phyloP scores from a whole-genome alignment of 2,888 invertebrate genomes.

The Lamellibrachia satsuma region DNA sequence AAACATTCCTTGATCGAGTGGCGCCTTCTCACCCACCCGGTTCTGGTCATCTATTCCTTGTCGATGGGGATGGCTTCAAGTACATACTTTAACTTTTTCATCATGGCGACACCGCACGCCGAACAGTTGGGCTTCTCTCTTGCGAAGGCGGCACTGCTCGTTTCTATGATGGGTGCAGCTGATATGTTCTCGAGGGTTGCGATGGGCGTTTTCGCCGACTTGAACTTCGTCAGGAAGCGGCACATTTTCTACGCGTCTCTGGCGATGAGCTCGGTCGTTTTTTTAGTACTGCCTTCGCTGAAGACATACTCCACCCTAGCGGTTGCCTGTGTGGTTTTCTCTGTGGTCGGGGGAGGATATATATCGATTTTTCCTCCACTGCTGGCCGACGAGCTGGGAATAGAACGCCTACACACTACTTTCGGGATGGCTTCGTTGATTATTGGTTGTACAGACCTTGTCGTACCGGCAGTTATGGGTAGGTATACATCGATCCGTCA shows the following conservation, averaged over 20 bases:
- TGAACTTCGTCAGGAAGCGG: slow-evolving; percentile 31
- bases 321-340: not conserved
- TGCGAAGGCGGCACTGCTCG: slow-evolving; percentile 74
- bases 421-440: not conserved
- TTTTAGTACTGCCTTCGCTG: not conserved
- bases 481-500: not conserved
- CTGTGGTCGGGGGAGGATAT: not conserved
- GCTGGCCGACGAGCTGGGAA: not conserved
- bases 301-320: not conserved
- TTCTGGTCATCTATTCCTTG: slow-evolving; percentile 77
- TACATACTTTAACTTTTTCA: slow-evolving; percentile 80
- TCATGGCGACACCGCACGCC: slow-evolving; percentile 80
- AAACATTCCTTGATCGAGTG: slow-evolving; percentile 70
- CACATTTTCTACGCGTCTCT: slow-evolving; percentile 22
- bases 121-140: slow-evolving; percentile 74
- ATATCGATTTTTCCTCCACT: not conserved
- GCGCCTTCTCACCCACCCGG: slow-evolving; percentile 74
- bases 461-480: not conserved
- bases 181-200: slow-evolving; percentile 79
- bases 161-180: slow-evolving; percentile 79
- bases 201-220: slow-evolving; percentile 68
- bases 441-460: not conserved
- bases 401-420: not conserved
- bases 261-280: not conserved
- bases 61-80: slow-evolving; percentile 81